Evolutionary conservation across 2,888 invertebrate species (phyloP).

Genomic region (Pammene fasciana): DNA sequence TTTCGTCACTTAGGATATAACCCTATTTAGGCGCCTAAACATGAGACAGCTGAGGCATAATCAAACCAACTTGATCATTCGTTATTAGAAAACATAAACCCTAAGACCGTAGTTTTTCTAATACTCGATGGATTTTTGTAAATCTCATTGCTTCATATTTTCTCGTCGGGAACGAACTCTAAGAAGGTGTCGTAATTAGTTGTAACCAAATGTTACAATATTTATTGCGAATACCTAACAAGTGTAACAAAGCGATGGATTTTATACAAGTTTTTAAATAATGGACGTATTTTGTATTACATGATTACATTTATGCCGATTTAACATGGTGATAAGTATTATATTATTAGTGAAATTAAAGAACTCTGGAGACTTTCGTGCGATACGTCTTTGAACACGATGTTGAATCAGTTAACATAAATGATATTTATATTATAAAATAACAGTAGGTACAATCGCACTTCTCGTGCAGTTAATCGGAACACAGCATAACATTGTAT

Average conservation of each 20-base stretch:
- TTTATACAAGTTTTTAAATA: neutral
- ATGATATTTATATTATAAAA: too few relatives aligned
- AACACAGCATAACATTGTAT: too few relatives aligned
- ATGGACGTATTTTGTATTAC: neutral
- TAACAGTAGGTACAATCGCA: too few relatives aligned
- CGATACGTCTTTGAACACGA: too few relatives aligned
- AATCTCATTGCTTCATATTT: neutral
- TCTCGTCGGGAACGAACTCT: neutral
- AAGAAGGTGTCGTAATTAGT: neutral
- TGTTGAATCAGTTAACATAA: too few relatives aligned
- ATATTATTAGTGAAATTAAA: too few relatives aligned
- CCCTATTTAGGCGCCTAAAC: too few relatives aligned
- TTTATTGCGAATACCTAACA: too few relatives aligned
- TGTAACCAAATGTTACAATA: neutral
- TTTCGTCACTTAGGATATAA: too few relatives aligned
- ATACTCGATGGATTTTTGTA: neutral
- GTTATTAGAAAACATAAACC: neutral
- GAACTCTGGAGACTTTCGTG: too few relatives aligned
- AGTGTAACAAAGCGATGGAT: too few relatives aligned
- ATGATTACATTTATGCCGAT: neutral
- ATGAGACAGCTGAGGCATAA: neutral
- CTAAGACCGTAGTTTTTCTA: neutral
- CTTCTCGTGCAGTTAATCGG: too few relatives aligned
- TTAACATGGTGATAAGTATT: neutral
- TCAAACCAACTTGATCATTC: neutral